Base-by-base conservation (phyloP, 2,888 invertebrate genomes). In the Drosophila atripex region DNA sequence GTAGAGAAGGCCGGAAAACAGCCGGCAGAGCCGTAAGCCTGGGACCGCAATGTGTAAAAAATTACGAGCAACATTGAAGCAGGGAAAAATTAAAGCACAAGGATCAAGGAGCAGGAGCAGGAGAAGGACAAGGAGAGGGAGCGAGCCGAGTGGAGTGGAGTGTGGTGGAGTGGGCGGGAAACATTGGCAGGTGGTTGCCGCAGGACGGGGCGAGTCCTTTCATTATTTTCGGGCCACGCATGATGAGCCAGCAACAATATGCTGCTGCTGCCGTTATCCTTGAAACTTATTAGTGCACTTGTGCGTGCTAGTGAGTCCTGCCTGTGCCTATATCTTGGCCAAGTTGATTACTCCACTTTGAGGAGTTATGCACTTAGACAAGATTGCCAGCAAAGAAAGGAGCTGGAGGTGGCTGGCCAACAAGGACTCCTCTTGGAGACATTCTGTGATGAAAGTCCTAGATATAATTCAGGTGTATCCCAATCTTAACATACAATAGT, bases 251-350 rank as follows among this genome's bases (percentile, higher is more conserved):
- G 88, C 87, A 89, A 90, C 90, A 90, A 90, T 90, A 91, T 91
- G 91, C 87, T 89, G 88, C 88, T 91, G 91, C 88, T 89, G 88
- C 88, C 89, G 90, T 89, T 90, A 90, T 89, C 90, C 89, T 88
- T 86, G 86, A 86, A 82, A 78, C 73, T 47, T 71, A 72, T 70
- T 28, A 50, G 71, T 49, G 69, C 59, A 53, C 61, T n/a, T 53
- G 61, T 52, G 38, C 21, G 35, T 32, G 30, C 9, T 18, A 3
- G 47, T n/a, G 71, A 43, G 49, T 68, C 47, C 49, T 49, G 21
- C 30, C 52, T 50, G 43, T 39, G 11, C 21, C 11, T 11, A 12
- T 18, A 21, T 21, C 9, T 11, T 18, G 18, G 39, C 39, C 39
- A 16, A 41, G 39, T 41, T 41, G 18, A 41, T 16, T 16, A 9